Base-by-base conservation (phyloP, 1,140 invertebrate genomes). In the Psix sp. region DNA sequence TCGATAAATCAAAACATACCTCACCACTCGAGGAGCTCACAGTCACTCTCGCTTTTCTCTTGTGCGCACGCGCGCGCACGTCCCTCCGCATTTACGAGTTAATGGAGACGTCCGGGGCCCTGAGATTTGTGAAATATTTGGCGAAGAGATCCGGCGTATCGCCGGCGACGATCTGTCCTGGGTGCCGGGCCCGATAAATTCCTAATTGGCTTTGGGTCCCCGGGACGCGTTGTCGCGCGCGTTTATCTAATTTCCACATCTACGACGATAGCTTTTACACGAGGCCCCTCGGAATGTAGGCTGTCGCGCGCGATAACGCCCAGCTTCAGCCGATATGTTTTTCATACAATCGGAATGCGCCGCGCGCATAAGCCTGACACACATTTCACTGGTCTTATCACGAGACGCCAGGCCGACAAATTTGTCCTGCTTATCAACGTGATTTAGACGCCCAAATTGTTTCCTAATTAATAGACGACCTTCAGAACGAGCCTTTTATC, bases 201-300 rank as follows among this genome's bases (percentile, higher is more conserved):
- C 62, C 70, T 73, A 73, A 73, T 66, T 73, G 70, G 70, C 70
- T 73, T 66, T 73, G 60, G 60, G 56, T 43, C 17, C 11, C 31
- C 13, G 60, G 16, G 14, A 45, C 51, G 57, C 57, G 59, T 31
- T 54, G 65, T 59, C 36, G 36, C 21, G 45, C 42, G 42, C 33
- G 36, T 35, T 56, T 65, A 65, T 73, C 68, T 73, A 72, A 67
- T 72, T 65, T 59, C 70, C 62, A 73, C 70, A 73, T 73, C 70
- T 73, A 42, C 14, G 24, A 31, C 70, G 60, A 65, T 59, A 54
- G 33, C 56, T 60, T 66, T 54, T 54, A 74, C 70, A 59, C 63
- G 56, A 49, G 49, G 54, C 39, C 33, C 48, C n/a, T n/a, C 43
- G 60, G 70, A 74, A 74, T 66, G 60, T 56, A 74, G 62, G 46